Evolutionary conservation across 2,797 vertebrate genomes (phyloP), one percentile per base, ranked within the genome.

Genomic region (Poeciliopsis turneri): DNA sequence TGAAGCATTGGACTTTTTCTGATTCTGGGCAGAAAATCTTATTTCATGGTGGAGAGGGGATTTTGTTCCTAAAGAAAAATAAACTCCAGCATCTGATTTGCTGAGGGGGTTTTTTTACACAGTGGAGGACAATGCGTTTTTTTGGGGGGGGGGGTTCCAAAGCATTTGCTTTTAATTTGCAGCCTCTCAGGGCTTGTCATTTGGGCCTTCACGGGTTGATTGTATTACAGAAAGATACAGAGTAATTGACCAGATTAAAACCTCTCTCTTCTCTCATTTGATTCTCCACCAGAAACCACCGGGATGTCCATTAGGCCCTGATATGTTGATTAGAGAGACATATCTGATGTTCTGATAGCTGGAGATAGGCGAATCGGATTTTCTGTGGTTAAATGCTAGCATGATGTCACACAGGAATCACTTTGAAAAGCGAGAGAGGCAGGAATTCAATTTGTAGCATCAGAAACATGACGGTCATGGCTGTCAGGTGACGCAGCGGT

Each of bases 11-110:
- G 72, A 64, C 25, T 92, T 86, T 88, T 85, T 88, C 84, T 83
- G 79, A 93, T 93, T 91, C 69, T 5, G 86, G 74, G 90, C 92
- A 94, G 92, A 95, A 95, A 95, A 96, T 96, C 94, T 89, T 89
- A 92, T 95, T 95, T 95, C 94, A 93, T 92, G 92, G 93, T 88
- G 86, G 88, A 77, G 74, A 89, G 76, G 86, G 85, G 85, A 86
- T 79, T 80, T 75, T 18, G 59, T 88, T 91, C 90, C 84, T 45
- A 70, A 45, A 45, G 64, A 68, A 45, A 86, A 86, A 90, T 84
- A 86, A 86, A 85, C 80, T 69, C 30, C 81, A 68, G 84, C 86
- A 93, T 93, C 91, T 84, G 88, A 88, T 82, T 89, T 23, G 51
- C 78, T 76, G 77, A 82, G 74, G 84, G 89, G 76, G 1, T 80